Evolutionary conservation across 2,888 invertebrate genomes (phyloP), one percentile per base, ranked within the genome.

Genomic region (Tanypteryx hageni): DNA sequence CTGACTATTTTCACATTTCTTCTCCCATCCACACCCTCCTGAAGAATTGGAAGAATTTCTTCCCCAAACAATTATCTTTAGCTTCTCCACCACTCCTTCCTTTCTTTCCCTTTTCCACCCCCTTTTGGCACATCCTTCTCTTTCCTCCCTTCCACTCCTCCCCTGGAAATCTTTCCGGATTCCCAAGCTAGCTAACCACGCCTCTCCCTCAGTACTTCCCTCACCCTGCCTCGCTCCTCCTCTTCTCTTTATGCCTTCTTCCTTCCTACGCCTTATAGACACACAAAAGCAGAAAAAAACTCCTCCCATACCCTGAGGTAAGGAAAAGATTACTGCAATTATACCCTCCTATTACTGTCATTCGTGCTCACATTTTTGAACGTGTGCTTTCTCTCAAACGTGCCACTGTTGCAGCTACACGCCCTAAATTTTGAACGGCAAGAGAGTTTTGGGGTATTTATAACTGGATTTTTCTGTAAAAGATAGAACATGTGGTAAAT

Each of bases 1-100:
- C 27, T 22, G 22, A 27, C 76, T 27, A 76, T 76, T 76, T 76
- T 76, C 27, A 27, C 27, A 76, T 76, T 76, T 76, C 76, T 22
- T 22, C 27, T 27, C 68, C 68, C 68, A 0, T n/a, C 68, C 18
- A 68, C 68, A 27, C 76, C 76, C 76, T 22, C 76, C 13, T 22
- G n/a, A 76, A 27, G 76, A 22, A 76, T 76, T 76, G 76, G 22
- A 22, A 76, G 76, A 76, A 76, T 76, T 76, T 11, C 76, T 76
- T 76, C 76, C 76, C 76, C 76, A 76, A 76, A 76, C 76, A 76
- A 76, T 76, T 76, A 76, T 76, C 76, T 76, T 76, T 11, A 9
- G 22, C 27, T 76, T 10, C 76, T 27, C 22, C 27, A 44, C 1
- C 76, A n/a, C 44, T 44, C 44, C 44, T 44, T 44, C 44, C 44